phyloP scores from a whole-genome alignment of 1,140 invertebrate genomes.

The Pogonus chalceus region DNA sequence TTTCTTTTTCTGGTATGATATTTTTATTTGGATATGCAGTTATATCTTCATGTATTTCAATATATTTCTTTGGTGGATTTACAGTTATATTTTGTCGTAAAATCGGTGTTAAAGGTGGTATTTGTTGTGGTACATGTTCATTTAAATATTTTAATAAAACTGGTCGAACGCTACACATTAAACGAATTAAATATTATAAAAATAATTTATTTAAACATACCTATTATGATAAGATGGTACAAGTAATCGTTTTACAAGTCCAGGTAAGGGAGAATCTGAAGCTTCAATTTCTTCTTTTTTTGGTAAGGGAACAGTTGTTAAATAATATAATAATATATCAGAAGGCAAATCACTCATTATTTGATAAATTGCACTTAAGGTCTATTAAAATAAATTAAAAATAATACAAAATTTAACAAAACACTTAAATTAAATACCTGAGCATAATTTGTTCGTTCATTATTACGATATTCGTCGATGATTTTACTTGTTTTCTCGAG shows the following conservation, averaged over 20 bases:
- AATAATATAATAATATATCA: conserved; percentile 23
- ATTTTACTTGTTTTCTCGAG: conserved; percentile 15
- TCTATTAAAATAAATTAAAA: conserved; percentile 14
- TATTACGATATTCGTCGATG: conserved; percentile 12
- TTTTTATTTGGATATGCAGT: neutral
- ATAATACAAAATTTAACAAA: neutral
- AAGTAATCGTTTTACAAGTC: conserved; percentile 13
- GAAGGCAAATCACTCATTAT: conserved; percentile 23
- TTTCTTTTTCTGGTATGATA: neutral
- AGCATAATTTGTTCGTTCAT: conserved; percentile 9
- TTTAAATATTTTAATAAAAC: conserved; percentile 19
- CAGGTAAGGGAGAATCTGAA: conserved; percentile 15
- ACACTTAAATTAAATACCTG: conserved; percentile 13
- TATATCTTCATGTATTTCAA: neutral
- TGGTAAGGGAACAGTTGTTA: conserved; percentile 24
- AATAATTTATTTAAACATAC: conserved; percentile 2
- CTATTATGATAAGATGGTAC: neutral
- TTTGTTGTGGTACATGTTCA: conserved; percentile 10
- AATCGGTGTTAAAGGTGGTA: neutral
- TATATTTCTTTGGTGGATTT: neutral
- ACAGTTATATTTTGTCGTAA: conserved; percentile 11
- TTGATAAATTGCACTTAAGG: conserved; percentile 19
- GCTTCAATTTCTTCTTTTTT: conserved; percentile 19
- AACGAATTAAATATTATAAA: neutral
- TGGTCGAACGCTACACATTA: conserved; percentile 14